Base-by-base conservation (phyloP, 1,140 invertebrate species). In the Cydia fagiglandana region DNA sequence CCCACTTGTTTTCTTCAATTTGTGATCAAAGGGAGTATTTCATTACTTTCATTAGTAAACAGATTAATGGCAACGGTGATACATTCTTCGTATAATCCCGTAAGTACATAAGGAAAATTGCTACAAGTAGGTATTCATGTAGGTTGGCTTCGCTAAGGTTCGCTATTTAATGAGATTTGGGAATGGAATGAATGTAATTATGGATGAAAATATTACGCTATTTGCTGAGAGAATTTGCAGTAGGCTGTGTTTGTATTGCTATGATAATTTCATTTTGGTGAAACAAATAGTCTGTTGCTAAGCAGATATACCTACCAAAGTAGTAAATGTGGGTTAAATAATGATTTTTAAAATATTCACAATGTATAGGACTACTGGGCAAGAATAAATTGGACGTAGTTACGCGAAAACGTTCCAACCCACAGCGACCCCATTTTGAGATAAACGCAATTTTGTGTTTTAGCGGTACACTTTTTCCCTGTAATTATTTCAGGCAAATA, bases 31-130 rank as follows among this genome's bases (percentile, higher is more conserved):
- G 30, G 34, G 34, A 75, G 64, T 64, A 75, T 66, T 75, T 75
- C 74, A 64, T 61, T 17, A 76, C 66, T 66, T 75, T 75, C 74
- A 64, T 61, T 17, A 76, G 41, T 75, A 30, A 70, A 70, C 45
- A 50, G 75, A 76, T 76, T 76, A 64, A 20, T 2, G 24, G 20
- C 20, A 9, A 30, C 56, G 20, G 75, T 76, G 64, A 76, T 68
- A 76, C 74, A 76, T 76, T 70, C 70, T 41, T 66, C 45, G 20
- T 53, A 64, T 76, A 76, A 76, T 76, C 75, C 47, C 28, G 28
- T 66, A 66, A 28, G 24, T 64, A 24, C 15, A 66, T 15, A 30
- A 28, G 64, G 13, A 34, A 66, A 66, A 28, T 34, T 12, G 20
- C 12, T 28, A 4, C 28, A 4, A 5, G 64, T 34, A 66, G 20